These are phyloP conservation scores for Bujurquina vittata DNA, from an alignment of 2,113 vertebrate species.

Conservation along the genomic window DNA sequence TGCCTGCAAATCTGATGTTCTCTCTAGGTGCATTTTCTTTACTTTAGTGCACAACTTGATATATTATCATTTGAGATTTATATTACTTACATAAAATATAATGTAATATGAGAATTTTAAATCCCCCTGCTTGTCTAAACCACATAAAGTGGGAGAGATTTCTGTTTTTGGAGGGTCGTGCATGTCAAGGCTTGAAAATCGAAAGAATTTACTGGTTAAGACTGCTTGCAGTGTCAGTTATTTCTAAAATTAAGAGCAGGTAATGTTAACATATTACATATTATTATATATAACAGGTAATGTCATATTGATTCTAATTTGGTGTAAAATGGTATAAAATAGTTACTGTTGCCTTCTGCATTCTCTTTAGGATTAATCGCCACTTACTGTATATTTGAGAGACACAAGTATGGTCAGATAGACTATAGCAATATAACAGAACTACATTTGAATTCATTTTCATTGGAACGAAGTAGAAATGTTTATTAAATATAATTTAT, in stretches of 20 bases:
- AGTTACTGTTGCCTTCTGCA: background rate
- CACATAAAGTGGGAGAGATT: background rate
- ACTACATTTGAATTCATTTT: background rate
- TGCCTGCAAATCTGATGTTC: background rate
- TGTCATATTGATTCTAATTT: background rate
- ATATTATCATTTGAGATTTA: no score
- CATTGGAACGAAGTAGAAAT: background rate
- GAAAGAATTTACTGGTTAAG: background rate
- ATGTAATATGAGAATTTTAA: background rate
- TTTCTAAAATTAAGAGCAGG: background rate
- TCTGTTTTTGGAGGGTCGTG: no score
- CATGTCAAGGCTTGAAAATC: background rate
- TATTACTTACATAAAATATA: background rate
- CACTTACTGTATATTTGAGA: background rate
- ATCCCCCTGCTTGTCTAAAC: background rate
- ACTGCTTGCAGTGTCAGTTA: no score
- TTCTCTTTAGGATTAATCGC: background rate
- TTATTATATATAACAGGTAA: no score
- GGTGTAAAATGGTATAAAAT: background rate
- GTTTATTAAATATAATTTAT: background rate
- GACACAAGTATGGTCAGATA: background rate
- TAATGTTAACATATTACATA: background rate
- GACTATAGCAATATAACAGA: background rate
- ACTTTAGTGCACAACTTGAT: no score
- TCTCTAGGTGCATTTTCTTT: background rate